Conservation (phyloP, 1,140 invertebrate species). For the Lepidurus packardi region DNA sequence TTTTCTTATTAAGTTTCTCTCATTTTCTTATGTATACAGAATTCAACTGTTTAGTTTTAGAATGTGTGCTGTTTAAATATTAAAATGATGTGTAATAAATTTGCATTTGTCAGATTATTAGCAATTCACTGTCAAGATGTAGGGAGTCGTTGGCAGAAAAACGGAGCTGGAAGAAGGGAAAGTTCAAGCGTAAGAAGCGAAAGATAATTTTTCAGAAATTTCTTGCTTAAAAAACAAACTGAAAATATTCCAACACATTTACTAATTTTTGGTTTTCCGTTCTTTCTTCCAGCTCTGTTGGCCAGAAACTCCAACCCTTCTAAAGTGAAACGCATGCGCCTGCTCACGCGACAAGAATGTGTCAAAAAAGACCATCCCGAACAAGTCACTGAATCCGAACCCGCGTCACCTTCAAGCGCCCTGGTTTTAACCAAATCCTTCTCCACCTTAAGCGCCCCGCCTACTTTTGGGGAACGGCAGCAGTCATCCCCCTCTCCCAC, state of each 20-base stretch:
- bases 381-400: slow-evolving; percentile 26
- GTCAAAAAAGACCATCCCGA: slow-evolving; percentile 29
- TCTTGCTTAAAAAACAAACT: too few species aligned
- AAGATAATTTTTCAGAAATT: too few species aligned
- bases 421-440: slow-evolving; percentile 12
- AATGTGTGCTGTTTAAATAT: background rate
- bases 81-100: background rate
- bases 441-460: background rate
- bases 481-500: background rate
- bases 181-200: background rate
- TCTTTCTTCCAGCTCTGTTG: slow-evolving; percentile 4
- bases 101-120: background rate
- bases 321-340: slow-evolving; percentile 25
- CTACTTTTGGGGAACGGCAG: background rate
- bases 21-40: background rate
- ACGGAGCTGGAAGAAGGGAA: slow-evolving; percentile 12
- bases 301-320: background rate
- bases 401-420: slow-evolving; percentile 20
- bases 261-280: slow-evolving; percentile 9
- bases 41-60: background rate
- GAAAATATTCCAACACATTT: background rate
- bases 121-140: background rate
- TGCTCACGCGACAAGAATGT: slow-evolving; percentile 32
- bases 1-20: background rate
- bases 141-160: background rate